A percentile compares a stretch with the other conserved stretches of the same genome.
phyloP scores from a whole-genome alignment of 2,113 vertebrate species.

The Epinephelus fuscoguttatus region DNA sequence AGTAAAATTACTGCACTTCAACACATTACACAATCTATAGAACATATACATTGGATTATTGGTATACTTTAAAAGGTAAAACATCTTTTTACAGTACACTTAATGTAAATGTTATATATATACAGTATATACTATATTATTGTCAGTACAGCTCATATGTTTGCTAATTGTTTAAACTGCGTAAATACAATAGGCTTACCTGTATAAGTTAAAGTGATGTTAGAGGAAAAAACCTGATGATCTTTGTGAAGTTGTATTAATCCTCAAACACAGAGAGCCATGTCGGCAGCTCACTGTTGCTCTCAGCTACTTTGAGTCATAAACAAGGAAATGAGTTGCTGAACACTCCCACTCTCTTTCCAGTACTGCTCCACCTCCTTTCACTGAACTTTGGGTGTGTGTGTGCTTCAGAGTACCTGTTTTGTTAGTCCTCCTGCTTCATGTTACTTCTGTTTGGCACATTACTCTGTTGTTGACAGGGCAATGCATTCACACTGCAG shows the following conservation, averaged over 20 bases:
- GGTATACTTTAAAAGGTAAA: no score
- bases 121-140: background rate
- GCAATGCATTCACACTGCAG: background rate
- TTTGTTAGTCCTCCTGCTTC: background rate
- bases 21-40: background rate
- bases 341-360: background rate
- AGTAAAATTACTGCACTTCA: background rate
- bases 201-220: background rate
- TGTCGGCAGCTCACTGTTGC: background rate
- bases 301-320: background rate
- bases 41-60: no score
- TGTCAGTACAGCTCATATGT: background rate
- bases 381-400: no score
- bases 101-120: no score
- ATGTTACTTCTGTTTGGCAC: background rate
- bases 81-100: no score
- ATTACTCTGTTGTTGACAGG: no score
- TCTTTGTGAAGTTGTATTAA: background rate
- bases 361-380: background rate
- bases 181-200: background rate
- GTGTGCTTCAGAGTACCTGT: no score
- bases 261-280: constrained; percentile 7
- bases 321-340: constrained; percentile 9
- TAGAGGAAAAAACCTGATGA: background rate
- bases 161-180: background rate